Base-by-base conservation (phyloP, 2,113 vertebrate genomes). In the Microcebus murinus region DNA sequence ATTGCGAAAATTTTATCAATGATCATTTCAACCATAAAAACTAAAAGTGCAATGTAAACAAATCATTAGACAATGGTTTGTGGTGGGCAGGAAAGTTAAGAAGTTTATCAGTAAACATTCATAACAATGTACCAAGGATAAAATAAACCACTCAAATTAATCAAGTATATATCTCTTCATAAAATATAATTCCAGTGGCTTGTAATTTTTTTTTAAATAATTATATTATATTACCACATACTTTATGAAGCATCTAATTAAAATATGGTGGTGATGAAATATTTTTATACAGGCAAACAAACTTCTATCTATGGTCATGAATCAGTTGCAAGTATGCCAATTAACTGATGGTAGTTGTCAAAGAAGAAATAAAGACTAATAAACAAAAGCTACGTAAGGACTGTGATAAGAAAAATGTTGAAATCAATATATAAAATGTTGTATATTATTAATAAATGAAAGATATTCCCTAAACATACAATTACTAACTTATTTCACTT, bases 191-290 rank as follows among this genome's bases (percentile, higher is more conserved):
- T 95, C n/a, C 27, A 48, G 14, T 84, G 79, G 89, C 9, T 55
- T 82, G 39, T 31, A 4, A 25, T 34, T 73, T 23, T 45, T 45
- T 50, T n/a, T 17, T 17, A 82, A 80, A 80, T 92, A 80, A 82
- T 55, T 90, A 31, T 82, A 77, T 31, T 34, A 36, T 65, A 91
- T 95, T 82, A 2, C 42, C 65, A 77, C 74, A 14, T 59, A 13
- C 15, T 89, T 96, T 94, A 95, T 87, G 50, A 83, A 91, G 17
- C 3, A 87, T 87, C 61, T 90, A 97, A 95, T 95, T 96, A 90
- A 95, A 95, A 90, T 95, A 95, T 31, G 4, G 14, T 57, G 55
- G 34, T 34, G 94, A 84, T 63, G 10, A 61, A 94, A 93, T 90
- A 90, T 81, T 95, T 92, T 90, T 80, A 77, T 80, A 4, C 0